Base-by-base conservation (phyloP, 2,113 vertebrate genomes). In the Hyaena hyaena region DNA sequence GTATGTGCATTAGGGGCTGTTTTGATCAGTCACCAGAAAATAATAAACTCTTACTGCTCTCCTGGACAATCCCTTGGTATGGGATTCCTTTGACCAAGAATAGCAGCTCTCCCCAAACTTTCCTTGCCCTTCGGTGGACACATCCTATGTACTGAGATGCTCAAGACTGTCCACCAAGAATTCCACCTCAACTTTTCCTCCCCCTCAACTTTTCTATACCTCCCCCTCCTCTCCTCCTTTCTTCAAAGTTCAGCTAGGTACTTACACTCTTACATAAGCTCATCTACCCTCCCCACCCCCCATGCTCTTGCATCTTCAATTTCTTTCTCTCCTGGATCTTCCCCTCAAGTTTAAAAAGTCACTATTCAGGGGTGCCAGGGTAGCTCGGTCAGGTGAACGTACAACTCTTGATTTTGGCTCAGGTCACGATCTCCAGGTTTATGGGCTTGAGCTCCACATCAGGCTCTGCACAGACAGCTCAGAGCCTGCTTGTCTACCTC, bases 311-410 rank as follows among this genome's bases (percentile, higher is more conserved):
- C 7, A 50, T 73, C n/a, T 81, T 71, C 61, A 89, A 2, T 31
- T 61, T 88, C 16, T 88, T 83, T 82, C 69, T 61, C 26, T 87
- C n/a, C 66, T 89, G 68, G 26, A 33, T 82, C 90, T 81, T 88
- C 5, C 61, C 31, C 73, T 53, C 39, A 63, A 94, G 76, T 87
- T 94, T 93, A 90, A 92, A 94, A 82, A 61, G 39, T 90, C 63
- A 91, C 8, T 86, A 53, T 39, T 71, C 21, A 82, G 19, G 19
- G 19, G 55, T 19, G 4, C 19, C 55, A 58, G 58, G 58, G 58
- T 61, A 21, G 58, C 21, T 23, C 3, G 8, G 58, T 23, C 58
- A 7, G 58, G 7, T 61, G 58, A 61, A 21, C 2, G 21, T 61
- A 21, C 58, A 61, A 61, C 58, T 61, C 58, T 61, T 61, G 58